Base-by-base conservation (phyloP, 2,888 invertebrate species). In the Adelognathus sp. region DNA sequence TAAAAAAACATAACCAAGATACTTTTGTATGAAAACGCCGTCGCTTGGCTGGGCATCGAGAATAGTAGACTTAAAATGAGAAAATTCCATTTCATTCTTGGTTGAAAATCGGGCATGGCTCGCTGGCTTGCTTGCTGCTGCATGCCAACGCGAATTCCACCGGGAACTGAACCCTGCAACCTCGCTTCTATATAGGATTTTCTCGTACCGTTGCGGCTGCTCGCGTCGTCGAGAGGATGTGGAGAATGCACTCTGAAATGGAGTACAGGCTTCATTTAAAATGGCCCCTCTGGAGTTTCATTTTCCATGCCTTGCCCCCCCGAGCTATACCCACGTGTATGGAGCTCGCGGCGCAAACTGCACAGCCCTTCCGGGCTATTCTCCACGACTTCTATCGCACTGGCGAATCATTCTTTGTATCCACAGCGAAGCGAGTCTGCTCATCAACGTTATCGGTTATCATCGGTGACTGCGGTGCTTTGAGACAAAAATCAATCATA, bases 171-270 rank as follows among this genome's bases (percentile, higher is more conserved):
- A 71, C 75, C 60, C 31, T 58, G 33, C 24, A 4, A 21, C 21
- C 24, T 18, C 46, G 9, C 21, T 46, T 69, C 61, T 64, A 56
- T 71, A 39, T 52, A 71, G 70, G 67, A 75, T 79, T 75, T 79
- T 61, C 63, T 24, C 71, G 79, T 31, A 44, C 54, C 79, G 50
- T 71, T 71, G 75, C 75, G 66, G 79, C 79, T 79, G 79, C 79
- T 79, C 71, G 71, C 71, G 79, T 72, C 75, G 71, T 41, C n/a
- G 75, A 79, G 75, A 75, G 79, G 79, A 75, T 75, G 79, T 75
- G 71, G 79, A 72, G 71, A 79, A 79, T 79, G 79, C 75, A 79
- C 79, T 79, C 75, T 75, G 75, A 79, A 79, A 75, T 79, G 79
- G 75, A 79, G 79, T 79, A 75, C 79, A 79, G 79, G 70, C 75